Percentiles rank a stretch among this genome's conserved stretches.
phyloP scores from a whole-genome alignment of 2,888 invertebrate species.

The Drosophila suboccidentalis region DNA sequence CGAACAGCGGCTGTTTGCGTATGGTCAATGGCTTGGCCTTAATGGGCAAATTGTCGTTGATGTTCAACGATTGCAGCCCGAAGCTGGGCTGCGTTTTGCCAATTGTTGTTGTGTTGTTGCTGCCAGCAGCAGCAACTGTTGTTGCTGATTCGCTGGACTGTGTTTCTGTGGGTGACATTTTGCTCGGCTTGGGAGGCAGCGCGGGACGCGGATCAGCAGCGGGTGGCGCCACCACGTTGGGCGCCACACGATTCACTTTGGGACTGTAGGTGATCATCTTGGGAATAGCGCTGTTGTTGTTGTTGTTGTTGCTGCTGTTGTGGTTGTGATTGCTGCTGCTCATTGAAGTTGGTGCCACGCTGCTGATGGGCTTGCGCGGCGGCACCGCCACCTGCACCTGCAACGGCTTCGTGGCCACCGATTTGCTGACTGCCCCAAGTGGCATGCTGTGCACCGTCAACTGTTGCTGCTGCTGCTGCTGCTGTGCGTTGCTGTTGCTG shows the following conservation, averaged over 20 bases:
- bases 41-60: slow-evolving; percentile 87
- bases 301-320: not conserved
- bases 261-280: slow-evolving; percentile 85
- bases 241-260: slow-evolving; percentile 86
- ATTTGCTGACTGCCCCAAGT: slow-evolving; percentile 85
- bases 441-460: slow-evolving; percentile 88
- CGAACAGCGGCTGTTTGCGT: slow-evolving; percentile 92
- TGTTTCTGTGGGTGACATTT: slow-evolving; percentile 84
- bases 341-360: slow-evolving; percentile 93
- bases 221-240: slow-evolving; percentile 73
- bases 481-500: slow-evolving; percentile 31
- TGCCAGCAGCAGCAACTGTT: not conserved
- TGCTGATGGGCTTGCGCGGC: slow-evolving; percentile 93
- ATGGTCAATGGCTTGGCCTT: slow-evolving; percentile 94
- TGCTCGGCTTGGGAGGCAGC: slow-evolving; percentile 92
- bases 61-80: slow-evolving; percentile 81
- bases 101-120: too few relatives aligned
- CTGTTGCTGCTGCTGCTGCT: slow-evolving; percentile 83
- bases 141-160: slow-evolving; percentile 64
- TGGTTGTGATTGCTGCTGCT: slow-evolving; percentile 33
- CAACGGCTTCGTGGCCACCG: slow-evolving; percentile 68
- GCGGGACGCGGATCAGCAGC: slow-evolving; percentile 88
- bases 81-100: slow-evolving; percentile 41
- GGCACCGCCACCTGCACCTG: slow-evolving; percentile 83
- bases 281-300: slow-evolving; percentile 72